These are phyloP conservation scores for Ostrea edulis DNA, from an alignment of 1,140 invertebrate species.

Conservation along the genomic window DNA sequence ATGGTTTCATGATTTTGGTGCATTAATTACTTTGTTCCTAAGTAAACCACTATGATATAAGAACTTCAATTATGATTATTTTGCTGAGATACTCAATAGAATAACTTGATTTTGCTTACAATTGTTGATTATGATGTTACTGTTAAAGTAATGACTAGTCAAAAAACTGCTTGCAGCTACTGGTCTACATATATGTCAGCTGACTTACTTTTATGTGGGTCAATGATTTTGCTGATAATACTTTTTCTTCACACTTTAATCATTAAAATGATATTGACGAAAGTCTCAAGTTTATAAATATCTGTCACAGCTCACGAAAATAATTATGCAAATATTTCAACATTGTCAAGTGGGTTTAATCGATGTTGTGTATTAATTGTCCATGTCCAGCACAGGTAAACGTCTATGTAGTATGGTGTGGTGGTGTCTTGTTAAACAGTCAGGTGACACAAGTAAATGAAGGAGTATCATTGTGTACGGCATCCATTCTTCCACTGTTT, in stretches of 20 bases:
- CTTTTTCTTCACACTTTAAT: not conserved
- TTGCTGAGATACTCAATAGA: too few species aligned
- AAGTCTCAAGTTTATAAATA: not conserved
- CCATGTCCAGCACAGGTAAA: slow-evolving; percentile 9
- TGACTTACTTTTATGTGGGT: not conserved
- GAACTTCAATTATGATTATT: too few species aligned
- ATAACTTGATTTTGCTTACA: too few species aligned
- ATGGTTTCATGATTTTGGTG: too few species aligned
- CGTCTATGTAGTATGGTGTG: not conserved
- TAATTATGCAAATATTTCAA: slow-evolving; percentile 25
- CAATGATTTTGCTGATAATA: not conserved
- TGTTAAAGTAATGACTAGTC: too few species aligned
- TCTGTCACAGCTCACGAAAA: not conserved
- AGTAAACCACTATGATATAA: too few species aligned
- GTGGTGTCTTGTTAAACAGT: slow-evolving; percentile 11
- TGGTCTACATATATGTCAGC: not conserved
- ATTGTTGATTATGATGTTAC: too few species aligned
- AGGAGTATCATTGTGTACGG: not conserved
- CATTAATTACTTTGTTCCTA: too few species aligned
- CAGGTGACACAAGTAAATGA: slow-evolving; percentile 26
- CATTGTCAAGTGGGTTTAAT: slow-evolving; percentile 28
- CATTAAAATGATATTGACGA: not conserved
- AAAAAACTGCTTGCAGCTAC: too few species aligned
- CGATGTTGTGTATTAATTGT: slow-evolving; percentile 31
- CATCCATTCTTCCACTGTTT: slow-evolving; percentile 28